Conservation (phyloP, 2,113 vertebrate species). For the Gila orcuttii region DNA sequence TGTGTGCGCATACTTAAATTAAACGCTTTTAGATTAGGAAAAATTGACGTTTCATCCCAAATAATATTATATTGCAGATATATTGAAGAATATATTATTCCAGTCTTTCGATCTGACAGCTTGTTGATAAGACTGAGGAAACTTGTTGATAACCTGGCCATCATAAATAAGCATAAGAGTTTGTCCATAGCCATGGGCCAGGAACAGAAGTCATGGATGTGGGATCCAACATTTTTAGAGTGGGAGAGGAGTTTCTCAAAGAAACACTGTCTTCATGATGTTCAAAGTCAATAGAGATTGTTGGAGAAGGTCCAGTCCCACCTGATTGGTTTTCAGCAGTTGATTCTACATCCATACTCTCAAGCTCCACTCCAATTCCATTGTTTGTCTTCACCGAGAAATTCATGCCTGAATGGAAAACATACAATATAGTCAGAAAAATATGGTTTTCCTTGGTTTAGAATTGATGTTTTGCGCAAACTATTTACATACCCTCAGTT, state of each 20-base stretch:
- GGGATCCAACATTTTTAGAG: conserved; percentile 81
- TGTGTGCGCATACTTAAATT: neutral
- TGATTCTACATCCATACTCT: conserved; percentile 85
- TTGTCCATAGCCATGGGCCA: conserved; percentile 83
- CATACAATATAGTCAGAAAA: neutral
- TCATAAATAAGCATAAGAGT: conserved; percentile 84
- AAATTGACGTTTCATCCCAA: neutral
- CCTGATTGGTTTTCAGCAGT: conserved; percentile 80
- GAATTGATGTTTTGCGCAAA: neutral
- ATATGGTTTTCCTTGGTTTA: neutral
- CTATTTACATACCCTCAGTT: conserved; percentile 73
- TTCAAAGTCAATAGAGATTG: conserved; percentile 76
- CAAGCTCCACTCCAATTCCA: conserved; percentile 76
- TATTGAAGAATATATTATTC: neutral
- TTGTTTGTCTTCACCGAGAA: conserved; percentile 61
- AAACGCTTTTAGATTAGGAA: neutral
- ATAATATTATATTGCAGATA: neutral
- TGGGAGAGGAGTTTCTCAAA: conserved; percentile 77
- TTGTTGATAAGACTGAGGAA: neutral
- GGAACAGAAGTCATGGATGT: conserved; percentile 85
- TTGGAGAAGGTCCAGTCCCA: conserved; percentile 83
- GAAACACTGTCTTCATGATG: conserved; percentile 78
- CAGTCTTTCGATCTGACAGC: neutral
- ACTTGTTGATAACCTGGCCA: conserved; percentile 30
- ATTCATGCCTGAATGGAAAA: conserved; percentile 50